Conservation (phyloP, 1,140 invertebrate genomes). For the Eulimnadia texana region DNA sequence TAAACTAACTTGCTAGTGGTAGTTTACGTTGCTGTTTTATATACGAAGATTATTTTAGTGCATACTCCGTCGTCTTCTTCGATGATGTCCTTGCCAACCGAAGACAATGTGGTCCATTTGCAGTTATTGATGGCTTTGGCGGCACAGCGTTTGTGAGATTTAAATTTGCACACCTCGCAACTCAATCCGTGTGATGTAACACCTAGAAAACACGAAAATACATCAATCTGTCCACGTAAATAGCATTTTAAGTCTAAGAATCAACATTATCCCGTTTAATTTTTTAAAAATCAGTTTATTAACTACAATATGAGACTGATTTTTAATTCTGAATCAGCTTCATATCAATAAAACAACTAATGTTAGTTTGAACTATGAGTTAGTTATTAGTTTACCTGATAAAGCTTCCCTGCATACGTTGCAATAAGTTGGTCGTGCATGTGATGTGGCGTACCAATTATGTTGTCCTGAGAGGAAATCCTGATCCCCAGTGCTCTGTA, state of each 20-base stretch:
- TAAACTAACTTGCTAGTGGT: too few relatives aligned
- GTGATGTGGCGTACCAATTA: slow-evolving; percentile 83
- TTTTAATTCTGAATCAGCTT: too few relatives aligned
- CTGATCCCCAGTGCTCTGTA: slow-evolving; percentile 37
- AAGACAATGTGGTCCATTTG: slow-evolving; percentile 91
- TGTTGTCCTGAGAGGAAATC: slow-evolving; percentile 75
- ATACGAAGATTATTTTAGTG: too few relatives aligned
- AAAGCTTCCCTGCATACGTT: slow-evolving; percentile 88
- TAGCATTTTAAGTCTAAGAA: too few relatives aligned
- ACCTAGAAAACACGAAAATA: slow-evolving; percentile 39
- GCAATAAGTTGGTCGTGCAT: slow-evolving; percentile 88
- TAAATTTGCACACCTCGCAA: slow-evolving; percentile 94
- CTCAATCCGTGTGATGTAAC: slow-evolving; percentile 86
- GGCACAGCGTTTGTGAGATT: slow-evolving; percentile 86
- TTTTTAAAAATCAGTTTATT: too few relatives aligned
- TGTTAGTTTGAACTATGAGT: too few relatives aligned
- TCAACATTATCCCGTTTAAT: too few relatives aligned
- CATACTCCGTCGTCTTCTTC: slow-evolving; percentile 86
- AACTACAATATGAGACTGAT: too few relatives aligned
- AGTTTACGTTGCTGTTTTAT: too few relatives aligned
- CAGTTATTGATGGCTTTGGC: slow-evolving; percentile 82
- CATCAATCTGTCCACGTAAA: too few relatives aligned
- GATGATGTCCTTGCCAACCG: slow-evolving; percentile 81
- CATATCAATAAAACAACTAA: too few relatives aligned
- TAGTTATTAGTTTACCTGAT: slow-evolving; percentile 47